phyloP scores from a whole-genome alignment of 2,888 invertebrate genomes.

The Caenorhabditis sp. region DNA sequence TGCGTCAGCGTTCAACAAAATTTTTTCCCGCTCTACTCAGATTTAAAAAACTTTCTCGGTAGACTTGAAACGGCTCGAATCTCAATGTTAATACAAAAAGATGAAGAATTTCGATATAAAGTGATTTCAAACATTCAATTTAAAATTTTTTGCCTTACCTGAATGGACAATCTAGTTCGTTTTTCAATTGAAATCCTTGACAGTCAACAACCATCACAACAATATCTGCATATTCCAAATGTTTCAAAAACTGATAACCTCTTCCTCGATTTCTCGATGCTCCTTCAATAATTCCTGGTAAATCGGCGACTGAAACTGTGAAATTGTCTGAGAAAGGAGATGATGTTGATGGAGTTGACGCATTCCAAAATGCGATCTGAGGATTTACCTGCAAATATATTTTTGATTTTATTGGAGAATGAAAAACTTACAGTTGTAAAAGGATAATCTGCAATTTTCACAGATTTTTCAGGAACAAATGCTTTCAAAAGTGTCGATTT shows the following conservation, averaged over 20 bases:
- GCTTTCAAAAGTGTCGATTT: constrained; percentile 68
- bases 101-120: no score
- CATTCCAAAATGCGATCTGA: constrained; percentile 43
- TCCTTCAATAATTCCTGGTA: constrained; percentile 66
- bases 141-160: constrained; percentile 39
- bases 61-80: no score
- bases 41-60: no score
- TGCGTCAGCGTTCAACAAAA: no score
- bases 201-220: constrained; percentile 65
- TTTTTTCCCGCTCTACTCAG: no score
- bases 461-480: constrained; percentile 58
- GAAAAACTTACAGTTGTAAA: constrained; percentile 58
- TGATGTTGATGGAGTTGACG: neutral
- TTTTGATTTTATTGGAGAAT: neutral
- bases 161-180: constrained; percentile 54
- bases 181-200: constrained; percentile 62
- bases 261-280: constrained; percentile 62
- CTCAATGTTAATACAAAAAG: no score
- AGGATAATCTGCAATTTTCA: constrained; percentile 66
- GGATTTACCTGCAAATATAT: constrained; percentile 43
- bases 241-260: constrained; percentile 65
- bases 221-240: constrained; percentile 66
- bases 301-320: constrained; percentile 62
- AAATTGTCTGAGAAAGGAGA: constrained; percentile 42
- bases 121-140: neutral